Conservation (phyloP, 2,888 invertebrate genomes). For the Leucania comma region DNA sequence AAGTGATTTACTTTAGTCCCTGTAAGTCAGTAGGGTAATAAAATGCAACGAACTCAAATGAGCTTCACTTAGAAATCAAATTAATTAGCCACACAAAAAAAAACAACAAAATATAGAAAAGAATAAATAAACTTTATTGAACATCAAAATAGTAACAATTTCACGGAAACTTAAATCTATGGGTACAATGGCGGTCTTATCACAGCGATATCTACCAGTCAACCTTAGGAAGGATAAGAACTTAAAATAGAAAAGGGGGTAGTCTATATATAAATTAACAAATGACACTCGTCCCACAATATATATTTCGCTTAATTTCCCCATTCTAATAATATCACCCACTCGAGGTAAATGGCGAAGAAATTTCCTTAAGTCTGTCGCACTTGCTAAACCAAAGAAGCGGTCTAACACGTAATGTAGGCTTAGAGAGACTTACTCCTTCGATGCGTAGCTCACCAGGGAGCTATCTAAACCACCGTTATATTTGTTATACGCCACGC, state of each 20-base stretch:
- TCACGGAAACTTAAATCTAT: too few relatives aligned
- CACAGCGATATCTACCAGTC: too few relatives aligned
- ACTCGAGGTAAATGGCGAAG: constrained; percentile 25
- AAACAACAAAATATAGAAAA: too few relatives aligned
- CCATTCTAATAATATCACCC: constrained; percentile 29
- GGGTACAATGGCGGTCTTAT: too few relatives aligned
- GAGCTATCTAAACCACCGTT: constrained; percentile 53
- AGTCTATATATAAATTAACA: neutral
- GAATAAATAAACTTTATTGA: too few relatives aligned
- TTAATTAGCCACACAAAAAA: neutral
- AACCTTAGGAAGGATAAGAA: too few relatives aligned
- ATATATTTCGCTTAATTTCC: constrained; percentile 17
- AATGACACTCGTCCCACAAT: neutral
- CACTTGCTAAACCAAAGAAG: constrained; percentile 48
- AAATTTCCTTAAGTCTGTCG: constrained; percentile 45
- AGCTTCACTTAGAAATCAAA: neutral
- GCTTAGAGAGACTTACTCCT: constrained; percentile 63
- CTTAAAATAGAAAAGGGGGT: too few relatives aligned
- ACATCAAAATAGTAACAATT: too few relatives aligned
- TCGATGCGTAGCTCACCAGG: constrained; percentile 64
- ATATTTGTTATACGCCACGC: constrained; percentile 17
- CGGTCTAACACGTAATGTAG: constrained; percentile 46
- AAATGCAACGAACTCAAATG: neutral
- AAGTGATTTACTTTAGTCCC: constrained; percentile 29
- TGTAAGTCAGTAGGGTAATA: constrained; percentile 6